A percentile compares a stretch with the other conserved stretches of the same genome.
Evolutionary conservation across 2,888 invertebrate species (phyloP).

Genomic region (Stomorhina lunata): DNA sequence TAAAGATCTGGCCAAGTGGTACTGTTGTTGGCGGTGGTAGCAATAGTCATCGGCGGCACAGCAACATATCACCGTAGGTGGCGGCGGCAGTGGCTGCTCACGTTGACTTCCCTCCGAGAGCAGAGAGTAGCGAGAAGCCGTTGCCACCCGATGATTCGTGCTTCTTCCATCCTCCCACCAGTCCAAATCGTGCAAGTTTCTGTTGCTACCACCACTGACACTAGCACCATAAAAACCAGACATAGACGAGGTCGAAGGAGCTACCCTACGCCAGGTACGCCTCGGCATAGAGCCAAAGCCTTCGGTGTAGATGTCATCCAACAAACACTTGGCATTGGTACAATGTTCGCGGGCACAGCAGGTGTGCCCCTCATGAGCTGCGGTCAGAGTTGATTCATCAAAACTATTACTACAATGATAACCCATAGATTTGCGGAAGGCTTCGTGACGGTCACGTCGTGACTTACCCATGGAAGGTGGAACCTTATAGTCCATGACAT

Average conservation of each 20-base stretch:
- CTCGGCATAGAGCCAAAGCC: slow-evolving; percentile 69
- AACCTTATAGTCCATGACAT: slow-evolving; percentile 78
- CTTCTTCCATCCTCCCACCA: slow-evolving; percentile 76
- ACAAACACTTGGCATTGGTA: slow-evolving; percentile 77
- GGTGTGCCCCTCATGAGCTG: slow-evolving; percentile 69
- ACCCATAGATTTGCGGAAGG: slow-evolving; percentile 76
- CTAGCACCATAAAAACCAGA: slow-evolving; percentile 70
- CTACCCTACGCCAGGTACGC: slow-evolving; percentile 67
- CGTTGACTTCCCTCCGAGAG: slow-evolving; percentile 65
- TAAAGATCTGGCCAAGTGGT: slow-evolving; percentile 66
- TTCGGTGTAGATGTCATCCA: slow-evolving; percentile 76
- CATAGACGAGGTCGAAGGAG: slow-evolving; percentile 64
- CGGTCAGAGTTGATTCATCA: slow-evolving; percentile 70
- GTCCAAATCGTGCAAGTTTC: slow-evolving; percentile 73
- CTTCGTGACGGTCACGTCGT: slow-evolving; percentile 76
- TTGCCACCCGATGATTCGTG: slow-evolving; percentile 71
- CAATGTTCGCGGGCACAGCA: slow-evolving; percentile 78
- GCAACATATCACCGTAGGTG: slow-evolving; percentile 74
- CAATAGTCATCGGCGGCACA: slow-evolving; percentile 78
- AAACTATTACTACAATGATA: slow-evolving; percentile 75
- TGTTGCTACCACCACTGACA: slow-evolving; percentile 74
- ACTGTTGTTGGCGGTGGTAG: slow-evolving; percentile 75
- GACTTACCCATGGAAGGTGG: slow-evolving; percentile 73
- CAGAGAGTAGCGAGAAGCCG: slow-evolving; percentile 68
- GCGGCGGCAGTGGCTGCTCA: slow-evolving; percentile 67